Evolutionary conservation across 2,113 vertebrate genomes (phyloP), one percentile per base, ranked within the genome.

Genomic region (Odocoileus hemionus): DNA sequence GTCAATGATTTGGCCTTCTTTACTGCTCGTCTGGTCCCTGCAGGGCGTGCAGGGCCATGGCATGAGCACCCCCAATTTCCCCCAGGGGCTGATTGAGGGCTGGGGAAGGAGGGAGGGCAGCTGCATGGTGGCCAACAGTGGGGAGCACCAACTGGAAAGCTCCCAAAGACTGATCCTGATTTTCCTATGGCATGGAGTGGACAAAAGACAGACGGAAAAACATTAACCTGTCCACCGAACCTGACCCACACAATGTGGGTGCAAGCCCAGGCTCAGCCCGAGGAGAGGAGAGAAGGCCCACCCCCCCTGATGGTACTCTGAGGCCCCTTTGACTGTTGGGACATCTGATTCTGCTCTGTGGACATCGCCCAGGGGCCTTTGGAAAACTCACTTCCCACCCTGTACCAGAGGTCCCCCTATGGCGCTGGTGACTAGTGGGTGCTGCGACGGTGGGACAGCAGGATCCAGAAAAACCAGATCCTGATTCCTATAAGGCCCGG

Each of bases 1-100:
- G 0, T 99, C 98, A 6, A 94, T 98, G 98, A 99, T n/a, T n/a
- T 98, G 95, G 98, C 98, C n/a, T n/a, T n/a, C n/a, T n/a, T n/a
- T n/a, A n/a, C 94, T 99, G 98, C 79, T 99, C 98, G 11, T 99
- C n/a, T 98, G 74, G 99, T 99, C 58, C 99, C 99, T 99, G 98
- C 2, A 64, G 83, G n/a, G n/a, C n/a, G n/a, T n/a, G n/a, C n/a
- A n/a, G 33, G 47, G 86, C 21, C 54, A 96, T 6, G 88, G 43
- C 0, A 1, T 83, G 55, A 97, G 61, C 47, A 30, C 0, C 21
- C 36, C 61, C 11, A n/a, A 9, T 25, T 43, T 13, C 36, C 14
- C 52, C 86, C 6, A 21, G 39, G 89, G 36, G 19, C n/a, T 16
- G 8, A 28, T n/a, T 3, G 10, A 85, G 33, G 47, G 3, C n/a